Base-by-base conservation (phyloP, 2,888 invertebrate genomes). In the Kuschelorhynchus macadamiae region DNA sequence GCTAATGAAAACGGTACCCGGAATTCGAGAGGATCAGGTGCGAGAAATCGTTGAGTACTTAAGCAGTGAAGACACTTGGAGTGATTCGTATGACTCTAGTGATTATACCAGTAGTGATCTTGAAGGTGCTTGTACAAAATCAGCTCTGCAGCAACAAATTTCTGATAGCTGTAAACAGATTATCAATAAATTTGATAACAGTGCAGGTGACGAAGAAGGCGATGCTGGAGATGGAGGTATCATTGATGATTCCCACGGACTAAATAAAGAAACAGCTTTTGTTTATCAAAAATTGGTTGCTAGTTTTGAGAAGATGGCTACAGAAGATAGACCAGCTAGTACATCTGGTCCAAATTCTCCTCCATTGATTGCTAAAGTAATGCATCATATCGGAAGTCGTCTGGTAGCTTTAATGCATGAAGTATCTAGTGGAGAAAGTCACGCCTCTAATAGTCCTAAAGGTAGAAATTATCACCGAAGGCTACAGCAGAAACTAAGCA, bases 51-150 rank as follows among this genome's bases (percentile, higher is more conserved):
- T 96, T 0, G 96, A 96, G 83, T 96, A 96, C 81, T 85, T 96
- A 71, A 95, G 95, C 73, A 94, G 94, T 73, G 96, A 96, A 80
- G 96, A 96, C 78, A 94, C 95, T 2, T 95, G 95, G 94, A 95
- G 95, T 72, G 96, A 96, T 82, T 95, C 95, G 0, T 95, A 95
- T 79, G 96, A 96, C 81, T 95, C 95, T 1, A 95, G 95, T 0
- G 95, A 96, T 81, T 95, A 95, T 78, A 95, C 95, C 1, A 94
- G 94, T 72, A 94, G 94, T 0, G 95, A 96, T 81, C 84, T 94
- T 56, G 95, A 94, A 78, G 90, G 91, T 4, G 84, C 84, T n/a
- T 87, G 87, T 1, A 87, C 88, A 50, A 89, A 92, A 78, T 89
- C 91, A 0, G 92, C 90, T 0, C 81, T 94, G 9, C 91, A 93